Evolutionary conservation across 1,140 invertebrate genomes (phyloP), one percentile per base, ranked within the genome.

Genomic region (Bilobella aurantiaca): DNA sequence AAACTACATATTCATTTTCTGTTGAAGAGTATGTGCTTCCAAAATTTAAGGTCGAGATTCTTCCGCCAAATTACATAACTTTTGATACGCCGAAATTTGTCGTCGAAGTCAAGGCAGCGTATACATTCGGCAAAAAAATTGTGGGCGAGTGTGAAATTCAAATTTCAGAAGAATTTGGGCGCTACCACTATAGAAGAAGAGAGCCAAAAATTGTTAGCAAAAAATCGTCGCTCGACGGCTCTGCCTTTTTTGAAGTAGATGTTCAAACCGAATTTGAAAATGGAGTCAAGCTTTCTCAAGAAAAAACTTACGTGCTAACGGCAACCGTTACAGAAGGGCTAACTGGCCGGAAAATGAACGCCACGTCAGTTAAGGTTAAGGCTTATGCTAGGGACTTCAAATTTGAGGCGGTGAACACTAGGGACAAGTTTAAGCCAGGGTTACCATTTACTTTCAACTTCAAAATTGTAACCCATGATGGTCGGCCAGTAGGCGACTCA

Each of bases 21-120:
- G 69, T 81, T 91, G 57, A 83, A 89, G 49, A 96, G 78, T 96
- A 96, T 77, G 86, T 96, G 32, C 77, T 93, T 34, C 93, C 93
- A 0, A 93, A 94, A 72, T 96, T 93, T 77, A 84, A 93, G 75
- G 88, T 97, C 23, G 81, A 83, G 0, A 83, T 96, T 27, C 83
- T 88, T 60, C 82, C 89, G 0, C 86, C 89, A 1, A 82, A 87
- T 66, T 90, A 93, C 76, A 80, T 88, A 0, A 86, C 88, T 1
- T 87, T 90, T 74, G 86, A 85, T 62, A 86, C 91, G 65, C 84
- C 85, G 27, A 82, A 84, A 49, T 82, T 95, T 28, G 82, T 80
- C 18, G 86, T 86, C 3, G 89, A 53, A 18, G 30, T 63, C 18
- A 53, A 63, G 34, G 62, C 42, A 27, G 25, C 25, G 2, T 63